Base-by-base conservation (phyloP, 2,113 vertebrate species). In the Lepisosteus osseus region DNA sequence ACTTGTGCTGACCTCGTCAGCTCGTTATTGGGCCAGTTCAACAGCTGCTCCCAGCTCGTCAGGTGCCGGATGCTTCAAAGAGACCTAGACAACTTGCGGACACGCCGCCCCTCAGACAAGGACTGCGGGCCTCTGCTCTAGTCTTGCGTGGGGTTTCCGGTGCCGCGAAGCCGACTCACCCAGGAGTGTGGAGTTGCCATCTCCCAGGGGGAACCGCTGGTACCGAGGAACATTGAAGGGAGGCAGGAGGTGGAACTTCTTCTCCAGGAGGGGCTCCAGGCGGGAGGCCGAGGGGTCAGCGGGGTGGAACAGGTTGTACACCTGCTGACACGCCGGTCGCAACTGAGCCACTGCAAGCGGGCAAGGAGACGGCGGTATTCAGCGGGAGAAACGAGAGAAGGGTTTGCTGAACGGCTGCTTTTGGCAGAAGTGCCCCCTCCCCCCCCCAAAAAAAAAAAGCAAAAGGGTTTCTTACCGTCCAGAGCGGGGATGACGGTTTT, bases 291-390 rank as follows among this genome's bases (percentile, higher is more conserved):
- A 99, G 0, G 97, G 97, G 84, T 99, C 97, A 7, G 97, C 96
- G 0, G 97, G 95, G 80, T 99, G 97, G 84, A 99, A 99, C 72
- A 99, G 92, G 91, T 99, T 99, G 80, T 98, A 97, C 54, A 99
- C 93, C 87, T 99, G 97, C 88, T 97, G 96, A 79, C 97, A 99
- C 74, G 96, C 95, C 0, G 97, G 97, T 71, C 94, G 94, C 70
- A 99, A 91, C 72, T 94, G 94, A 0, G 87, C 82, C 67, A 93
- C 92, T 93, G 82, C 0, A 80, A 86, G 92, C 62, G 91, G 14
- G 17, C 54, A n/a, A 29, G 29, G 29, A 29, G 29, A 29, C 29
- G 29, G 29, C 29, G 29, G 29, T 29, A 29, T 29, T 29, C 29
- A 29, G 29, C 29, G 29, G 1, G 29, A 29, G 29, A 29, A 29